Evolutionary conservation across 2,888 invertebrate species (phyloP), one percentile per base, ranked within the genome.

Genomic region (Lasiommata megera): DNA sequence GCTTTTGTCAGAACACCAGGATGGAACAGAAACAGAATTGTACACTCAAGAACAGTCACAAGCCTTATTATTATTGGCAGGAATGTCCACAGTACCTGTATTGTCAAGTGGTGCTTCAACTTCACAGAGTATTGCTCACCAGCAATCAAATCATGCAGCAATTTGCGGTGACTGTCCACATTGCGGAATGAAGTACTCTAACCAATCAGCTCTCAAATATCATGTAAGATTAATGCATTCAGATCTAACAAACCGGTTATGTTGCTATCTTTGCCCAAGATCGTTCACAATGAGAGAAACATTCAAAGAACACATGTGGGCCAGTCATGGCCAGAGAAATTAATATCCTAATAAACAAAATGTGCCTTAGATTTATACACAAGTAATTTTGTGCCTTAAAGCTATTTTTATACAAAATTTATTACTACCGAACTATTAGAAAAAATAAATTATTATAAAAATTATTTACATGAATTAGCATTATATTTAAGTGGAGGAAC

Each of bases 291-390:
- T 93, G 86, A 82, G 94, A 62, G 94, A 94, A 73, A 93, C 93
- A 40, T 94, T 93, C 76, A 94, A 94, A 77, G 93, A 93, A 67
- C 94, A 94, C 73, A 94, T 94, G 94, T 93, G 93, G 84, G 92
- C 93, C 59, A 92, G 91, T 71, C 94, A 94, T 74, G 93, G 92
- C 64, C 92, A 93, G 72, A 86, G 93, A 77, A 93, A 93, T 81
- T 93, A 80, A 88, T 67, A 56, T 61, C 51, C 55, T 57, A 58
- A 16, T 23, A 28, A 29, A 40, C 61, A 67, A 66, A 63, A 67
- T 72, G 87, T 87, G 86, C 87, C 87, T 87, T 85, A 80, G 47
- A 56, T 64, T 55, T 57, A 54, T 54, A 56, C 54, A 18, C 38
- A 53, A 44, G 28, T 23, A 57, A 54, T 9, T 17, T 56, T 55